Conservation (phyloP, 2,797 vertebrate species). For the Columba guinea region DNA sequence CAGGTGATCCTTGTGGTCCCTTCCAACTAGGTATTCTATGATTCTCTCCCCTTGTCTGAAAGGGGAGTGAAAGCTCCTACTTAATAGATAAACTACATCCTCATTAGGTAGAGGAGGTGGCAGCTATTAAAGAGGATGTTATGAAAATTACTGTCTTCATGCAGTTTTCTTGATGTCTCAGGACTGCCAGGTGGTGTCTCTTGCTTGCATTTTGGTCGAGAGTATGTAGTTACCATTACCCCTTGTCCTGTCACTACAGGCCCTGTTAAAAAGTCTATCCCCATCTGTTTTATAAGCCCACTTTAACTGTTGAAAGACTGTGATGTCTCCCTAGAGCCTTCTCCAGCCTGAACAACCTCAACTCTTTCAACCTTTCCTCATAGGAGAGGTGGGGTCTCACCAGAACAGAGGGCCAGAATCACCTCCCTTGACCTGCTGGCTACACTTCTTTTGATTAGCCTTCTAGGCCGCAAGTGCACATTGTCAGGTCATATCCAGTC, state of each 20-base stretch:
- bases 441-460: not conserved
- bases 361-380: not conserved
- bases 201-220: not conserved
- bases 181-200: not conserved
- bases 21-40: too few relatives aligned
- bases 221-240: not conserved
- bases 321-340: not conserved
- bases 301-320: not conserved
- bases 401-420: not conserved
- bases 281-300: not conserved
- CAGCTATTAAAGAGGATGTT: not conserved
- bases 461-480: fast-evolving
- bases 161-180: not conserved
- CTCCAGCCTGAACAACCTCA: not conserved
- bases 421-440: not conserved
- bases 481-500: too few relatives aligned
- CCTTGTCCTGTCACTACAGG: not conserved
- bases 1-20: too few relatives aligned
- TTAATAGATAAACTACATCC: not conserved
- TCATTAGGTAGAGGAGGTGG: not conserved
- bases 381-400: not conserved
- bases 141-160: not conserved
- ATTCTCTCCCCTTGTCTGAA: not conserved
- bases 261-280: not conserved
- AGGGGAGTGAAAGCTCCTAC: not conserved